phyloP scores from a whole-genome alignment of 2,113 vertebrate species.

The Psittacula cyanocephala region DNA sequence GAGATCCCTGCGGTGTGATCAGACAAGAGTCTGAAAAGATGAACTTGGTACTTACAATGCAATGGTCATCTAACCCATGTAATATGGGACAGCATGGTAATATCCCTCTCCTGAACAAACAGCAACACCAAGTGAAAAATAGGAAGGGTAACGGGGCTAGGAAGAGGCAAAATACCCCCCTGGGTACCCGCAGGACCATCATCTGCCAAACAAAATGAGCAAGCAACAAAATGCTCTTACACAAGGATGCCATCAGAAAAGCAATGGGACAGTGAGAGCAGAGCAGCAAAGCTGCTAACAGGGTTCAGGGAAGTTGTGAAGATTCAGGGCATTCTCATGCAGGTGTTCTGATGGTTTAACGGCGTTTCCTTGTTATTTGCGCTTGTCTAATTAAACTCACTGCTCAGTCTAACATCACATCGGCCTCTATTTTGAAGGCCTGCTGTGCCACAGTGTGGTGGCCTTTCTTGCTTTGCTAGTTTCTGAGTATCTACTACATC shows the following conservation, averaged over 20 bases:
- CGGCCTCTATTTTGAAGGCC: background rate
- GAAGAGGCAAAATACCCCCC: background rate
- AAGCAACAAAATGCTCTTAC: background rate
- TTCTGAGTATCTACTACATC: background rate
- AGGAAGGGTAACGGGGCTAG: background rate
- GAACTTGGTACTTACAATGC: background rate
- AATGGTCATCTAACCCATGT: background rate
- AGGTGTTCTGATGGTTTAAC: background rate
- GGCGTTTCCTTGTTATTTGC: background rate
- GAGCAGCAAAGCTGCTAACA: background rate
- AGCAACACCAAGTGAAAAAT: background rate
- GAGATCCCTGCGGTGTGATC: background rate
- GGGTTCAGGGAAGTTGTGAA: background rate
- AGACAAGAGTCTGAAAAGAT: background rate
- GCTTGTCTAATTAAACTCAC: background rate
- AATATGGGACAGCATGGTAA: background rate
- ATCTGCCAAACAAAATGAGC: background rate
- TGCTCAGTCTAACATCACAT: background rate
- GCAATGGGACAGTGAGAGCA: rapidly evolving
- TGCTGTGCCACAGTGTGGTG: background rate
- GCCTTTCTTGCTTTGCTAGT: background rate
- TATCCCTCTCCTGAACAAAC: background rate
- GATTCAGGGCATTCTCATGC: background rate
- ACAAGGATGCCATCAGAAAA: background rate
- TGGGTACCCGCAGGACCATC: background rate